Evolutionary conservation across 2,113 vertebrate species (phyloP).

Genomic region (Sander vitreus): DNA sequence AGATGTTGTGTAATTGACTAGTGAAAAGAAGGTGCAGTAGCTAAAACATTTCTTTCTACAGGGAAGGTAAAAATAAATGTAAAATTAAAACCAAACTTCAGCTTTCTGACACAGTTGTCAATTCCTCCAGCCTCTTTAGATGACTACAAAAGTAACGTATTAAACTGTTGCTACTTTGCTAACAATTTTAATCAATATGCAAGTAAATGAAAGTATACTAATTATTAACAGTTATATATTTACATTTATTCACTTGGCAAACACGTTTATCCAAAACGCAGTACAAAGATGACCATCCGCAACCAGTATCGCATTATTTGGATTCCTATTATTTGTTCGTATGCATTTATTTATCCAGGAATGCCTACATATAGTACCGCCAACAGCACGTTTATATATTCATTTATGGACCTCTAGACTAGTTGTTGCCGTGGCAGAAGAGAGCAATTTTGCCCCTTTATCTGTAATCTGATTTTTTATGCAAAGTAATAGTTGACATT

Average conservation of each 20-base stretch:
- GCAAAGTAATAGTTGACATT: conserved; percentile 7
- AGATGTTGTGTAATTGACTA: background rate
- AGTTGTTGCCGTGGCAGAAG: background rate
- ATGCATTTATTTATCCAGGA: background rate
- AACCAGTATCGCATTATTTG: background rate
- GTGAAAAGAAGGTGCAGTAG: no score
- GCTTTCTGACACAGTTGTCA: background rate
- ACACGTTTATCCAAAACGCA: background rate
- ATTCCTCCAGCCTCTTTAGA: background rate
- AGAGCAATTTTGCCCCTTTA: background rate
- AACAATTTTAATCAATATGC: background rate
- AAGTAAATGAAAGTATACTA: background rate
- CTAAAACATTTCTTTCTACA: background rate
- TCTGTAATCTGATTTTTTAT: conserved; percentile 16
- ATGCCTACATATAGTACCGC: background rate
- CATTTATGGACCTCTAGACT: no score
- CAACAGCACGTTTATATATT: background rate
- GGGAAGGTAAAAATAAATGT: no score
- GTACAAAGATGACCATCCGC: background rate
- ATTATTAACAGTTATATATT: background rate
- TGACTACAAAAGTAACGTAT: no score
- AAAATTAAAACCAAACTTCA: background rate
- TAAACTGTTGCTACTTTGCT: background rate
- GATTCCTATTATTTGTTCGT: background rate
- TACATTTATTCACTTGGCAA: background rate